Conservation (phyloP, 2,888 invertebrate species). For the Rhodophaea formosa region DNA sequence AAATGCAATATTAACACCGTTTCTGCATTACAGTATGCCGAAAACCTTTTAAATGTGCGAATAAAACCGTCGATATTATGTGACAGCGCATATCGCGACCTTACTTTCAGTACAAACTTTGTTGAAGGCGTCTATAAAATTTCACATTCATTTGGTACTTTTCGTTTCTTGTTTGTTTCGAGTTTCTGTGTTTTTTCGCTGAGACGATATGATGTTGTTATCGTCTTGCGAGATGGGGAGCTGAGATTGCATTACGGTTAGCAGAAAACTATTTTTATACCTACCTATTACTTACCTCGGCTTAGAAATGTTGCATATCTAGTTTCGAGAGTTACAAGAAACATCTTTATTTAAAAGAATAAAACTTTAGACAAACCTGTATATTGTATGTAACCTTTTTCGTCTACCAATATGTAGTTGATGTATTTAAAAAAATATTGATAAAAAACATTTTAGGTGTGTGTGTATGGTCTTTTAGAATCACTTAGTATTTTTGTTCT, state of each 20-base stretch:
- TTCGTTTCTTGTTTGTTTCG: conserved; percentile 56
- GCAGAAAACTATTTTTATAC: conserved; percentile 41
- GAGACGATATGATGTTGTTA: conserved; percentile 56
- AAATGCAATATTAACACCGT: conserved; percentile 71
- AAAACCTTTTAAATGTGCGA: conserved; percentile 55
- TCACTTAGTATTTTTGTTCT: no score
- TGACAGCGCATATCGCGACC: conserved; percentile 55
- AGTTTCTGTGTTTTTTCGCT: conserved; percentile 63
- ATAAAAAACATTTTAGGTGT: no score
- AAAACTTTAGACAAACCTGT: no score
- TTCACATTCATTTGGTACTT: conserved; percentile 57
- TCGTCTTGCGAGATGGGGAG: conserved; percentile 60
- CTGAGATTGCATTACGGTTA: conserved; percentile 68
- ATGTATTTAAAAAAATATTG: no score
- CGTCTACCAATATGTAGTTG: no score
- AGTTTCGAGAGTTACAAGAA: no score
- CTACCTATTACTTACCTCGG: background rate
- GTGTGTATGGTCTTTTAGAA: no score
- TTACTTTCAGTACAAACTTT: conserved; percentile 51
- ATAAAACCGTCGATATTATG: conserved; percentile 68
- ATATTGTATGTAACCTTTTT: no score
- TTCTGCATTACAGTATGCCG: conserved; percentile 65
- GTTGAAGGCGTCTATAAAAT: conserved; percentile 59
- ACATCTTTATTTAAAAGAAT: no score
- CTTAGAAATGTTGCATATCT: no score